Evolutionary conservation across 2,113 vertebrate genomes (phyloP).

Genomic region (Acanthochromis polyacanthus): DNA sequence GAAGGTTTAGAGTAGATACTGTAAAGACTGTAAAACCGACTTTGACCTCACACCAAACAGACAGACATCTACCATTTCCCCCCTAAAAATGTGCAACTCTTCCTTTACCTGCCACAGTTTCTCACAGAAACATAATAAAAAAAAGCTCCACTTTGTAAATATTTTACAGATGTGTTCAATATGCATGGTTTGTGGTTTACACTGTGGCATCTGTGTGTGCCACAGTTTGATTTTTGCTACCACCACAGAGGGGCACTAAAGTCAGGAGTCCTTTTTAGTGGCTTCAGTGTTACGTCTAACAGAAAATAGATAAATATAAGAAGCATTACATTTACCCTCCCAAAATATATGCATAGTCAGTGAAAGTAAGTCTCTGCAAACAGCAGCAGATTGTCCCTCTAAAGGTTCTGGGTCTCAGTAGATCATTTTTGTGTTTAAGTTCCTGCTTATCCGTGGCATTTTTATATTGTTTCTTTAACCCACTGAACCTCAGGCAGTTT

Average conservation of each 20-base stretch:
- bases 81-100: no score
- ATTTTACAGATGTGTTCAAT: neutral
- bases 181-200: no score
- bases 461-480: neutral
- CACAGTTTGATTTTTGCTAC: neutral
- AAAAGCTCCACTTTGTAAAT: neutral
- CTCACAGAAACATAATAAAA: neutral
- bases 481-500: no score
- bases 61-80: no score
- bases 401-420: neutral
- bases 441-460: neutral
- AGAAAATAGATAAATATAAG: neutral
- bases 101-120: neutral
- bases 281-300: neutral
- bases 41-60: no score
- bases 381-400: neutral
- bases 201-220: neutral
- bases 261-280: neutral
- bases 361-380: neutral
- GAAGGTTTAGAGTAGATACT: no score
- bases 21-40: no score
- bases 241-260: neutral
- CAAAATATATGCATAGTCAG: neutral
- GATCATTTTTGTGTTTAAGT: neutral
- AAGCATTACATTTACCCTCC: neutral